Conservation (phyloP, 1,140 invertebrate genomes). For the Mesaphorura yosii region DNA sequence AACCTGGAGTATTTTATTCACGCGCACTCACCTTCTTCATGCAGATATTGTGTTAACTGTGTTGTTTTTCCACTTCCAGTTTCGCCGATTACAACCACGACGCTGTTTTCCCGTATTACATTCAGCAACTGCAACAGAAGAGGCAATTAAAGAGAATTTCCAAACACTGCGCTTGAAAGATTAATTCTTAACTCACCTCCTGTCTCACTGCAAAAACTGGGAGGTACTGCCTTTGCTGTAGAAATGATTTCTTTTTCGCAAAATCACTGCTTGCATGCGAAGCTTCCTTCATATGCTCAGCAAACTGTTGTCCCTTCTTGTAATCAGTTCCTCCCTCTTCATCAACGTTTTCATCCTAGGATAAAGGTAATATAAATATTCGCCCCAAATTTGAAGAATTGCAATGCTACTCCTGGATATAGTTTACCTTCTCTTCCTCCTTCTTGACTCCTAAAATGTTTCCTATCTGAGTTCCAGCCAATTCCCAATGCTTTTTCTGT, state of each 20-base stretch:
- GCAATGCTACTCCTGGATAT: neutral
- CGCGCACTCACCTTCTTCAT: constrained; percentile 68
- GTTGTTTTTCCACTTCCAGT: constrained; percentile 99
- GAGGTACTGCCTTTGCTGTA: constrained; percentile 78
- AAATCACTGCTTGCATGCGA: constrained; percentile 72
- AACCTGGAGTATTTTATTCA: neutral
- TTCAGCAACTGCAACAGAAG: constrained; percentile 51
- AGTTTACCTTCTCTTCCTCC: constrained; percentile 51
- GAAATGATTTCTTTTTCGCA: constrained; percentile 71
- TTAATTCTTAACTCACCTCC: constrained; percentile 43
- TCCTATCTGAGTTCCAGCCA: constrained; percentile 91
- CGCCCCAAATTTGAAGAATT: neutral
- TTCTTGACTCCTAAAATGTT: constrained; percentile 93
- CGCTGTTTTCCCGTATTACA: constrained; percentile 86
- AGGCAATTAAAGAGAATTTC: constrained; percentile 4
- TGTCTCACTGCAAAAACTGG: constrained; percentile 94
- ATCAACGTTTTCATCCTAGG: constrained; percentile 42
- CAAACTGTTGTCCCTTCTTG: constrained; percentile 87
- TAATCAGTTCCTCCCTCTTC: constrained; percentile 59
- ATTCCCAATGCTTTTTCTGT: constrained; percentile 97
- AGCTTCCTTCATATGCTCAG: constrained; percentile 73
- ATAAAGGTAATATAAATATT: constrained; percentile 6
- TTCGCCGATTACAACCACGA: constrained; percentile 95
- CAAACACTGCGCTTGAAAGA: neutral
- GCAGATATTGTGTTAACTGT: constrained; percentile 95